Evolutionary conservation across 2,113 vertebrate species (phyloP).

Genomic region (Dinomys branickii): DNA sequence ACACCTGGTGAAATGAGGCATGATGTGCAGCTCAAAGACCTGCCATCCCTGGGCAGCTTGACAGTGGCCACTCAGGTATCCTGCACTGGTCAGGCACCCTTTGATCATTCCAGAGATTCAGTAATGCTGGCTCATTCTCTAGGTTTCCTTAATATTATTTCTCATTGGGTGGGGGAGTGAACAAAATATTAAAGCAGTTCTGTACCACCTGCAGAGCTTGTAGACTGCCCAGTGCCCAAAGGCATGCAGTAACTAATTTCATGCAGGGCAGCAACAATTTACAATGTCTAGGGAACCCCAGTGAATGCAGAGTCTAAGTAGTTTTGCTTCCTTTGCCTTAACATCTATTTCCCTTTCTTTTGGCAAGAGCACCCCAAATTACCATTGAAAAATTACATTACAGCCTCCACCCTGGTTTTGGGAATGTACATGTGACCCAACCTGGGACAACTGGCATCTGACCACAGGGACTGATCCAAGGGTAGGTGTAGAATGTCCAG

Average conservation of each 20-base stretch:
- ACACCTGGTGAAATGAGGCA: slow-evolving; percentile 42
- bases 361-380: not conserved
- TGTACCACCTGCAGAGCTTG: too few relatives aligned
- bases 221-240: not conserved
- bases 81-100: not conserved
- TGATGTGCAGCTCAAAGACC: not conserved
- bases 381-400: not conserved
- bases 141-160: not conserved
- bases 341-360: not conserved
- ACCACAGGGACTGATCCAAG: not conserved
- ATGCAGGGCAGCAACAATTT: not conserved
- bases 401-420: not conserved
- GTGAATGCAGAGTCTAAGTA: not conserved
- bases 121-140: not conserved
- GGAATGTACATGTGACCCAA: not conserved
- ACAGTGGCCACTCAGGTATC: not conserved
- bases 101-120: not conserved
- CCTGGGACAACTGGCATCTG: not conserved
- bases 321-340: not conserved
- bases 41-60: not conserved
- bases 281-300: not conserved
- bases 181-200: not conserved
- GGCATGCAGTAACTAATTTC: fast-evolving
- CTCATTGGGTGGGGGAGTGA: not conserved
- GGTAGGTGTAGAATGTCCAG: not conserved